Base-by-base conservation (phyloP, 2,888 invertebrate genomes). In the Aspidiotus destructor region DNA sequence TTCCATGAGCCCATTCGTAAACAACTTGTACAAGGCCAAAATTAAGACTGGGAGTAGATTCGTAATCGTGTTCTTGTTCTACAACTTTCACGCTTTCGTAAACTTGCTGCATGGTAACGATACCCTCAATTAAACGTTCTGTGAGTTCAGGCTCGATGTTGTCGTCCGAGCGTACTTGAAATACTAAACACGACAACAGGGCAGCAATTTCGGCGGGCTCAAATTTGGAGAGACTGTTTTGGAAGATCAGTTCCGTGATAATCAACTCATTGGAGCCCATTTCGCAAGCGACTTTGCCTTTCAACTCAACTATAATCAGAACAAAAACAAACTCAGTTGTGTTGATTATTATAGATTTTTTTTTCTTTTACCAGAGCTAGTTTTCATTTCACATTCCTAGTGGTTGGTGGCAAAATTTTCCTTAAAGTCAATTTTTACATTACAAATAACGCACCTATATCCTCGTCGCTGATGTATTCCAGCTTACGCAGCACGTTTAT, bases 181-280 rank as follows among this genome's bases (percentile, higher is more conserved):
- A 97, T 54, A 99, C 95, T 72, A 97, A 83, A 64, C 90, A 87
- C 0, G 97, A 98, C 54, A 99, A 80, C 54, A 98, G 77, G 0
- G 97, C 95, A 0, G 96, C 97, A 60, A 98, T 94, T 79, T 97
- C 96, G 0, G 91, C 87, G 0, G 94, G 89, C 0, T 89, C 89
- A 67, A 68, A 71, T 44, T 71, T 71, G 44, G 70, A 70, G 48
- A 72, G 62, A 64, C 91, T 85, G 77, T 96, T 94, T 72, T 91
- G 85, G 73, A 97, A 86, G 52, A 98, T 88, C 60, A 99, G 79
- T 77, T 99, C 98, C 0, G 98, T 97, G 71, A 98, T 87, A 65
- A 99, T 83, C 17, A 99, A 80, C 77, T 94, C 97, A 62, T 81
- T 80, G 73, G 85, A 87, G 57, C 89, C 87, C 83, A 93, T 89